phyloP scores from a whole-genome alignment of 2,113 vertebrate genomes.

The Burhinus oedicnemus region DNA sequence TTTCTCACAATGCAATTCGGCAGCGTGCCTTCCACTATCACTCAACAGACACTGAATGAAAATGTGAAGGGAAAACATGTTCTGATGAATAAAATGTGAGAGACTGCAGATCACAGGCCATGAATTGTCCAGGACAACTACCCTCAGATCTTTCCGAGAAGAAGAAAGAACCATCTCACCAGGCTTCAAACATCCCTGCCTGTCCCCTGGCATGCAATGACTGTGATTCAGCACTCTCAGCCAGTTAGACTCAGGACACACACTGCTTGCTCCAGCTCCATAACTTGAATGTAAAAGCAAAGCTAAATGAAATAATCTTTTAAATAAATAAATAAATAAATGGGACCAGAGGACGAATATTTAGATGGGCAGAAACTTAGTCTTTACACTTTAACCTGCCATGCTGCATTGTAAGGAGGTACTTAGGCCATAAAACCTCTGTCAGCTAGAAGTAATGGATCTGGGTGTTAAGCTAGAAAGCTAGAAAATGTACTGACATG shows the following conservation, averaged over 20 bases:
- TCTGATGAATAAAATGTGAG: not conserved
- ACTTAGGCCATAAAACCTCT: not conserved
- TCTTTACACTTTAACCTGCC: not conserved
- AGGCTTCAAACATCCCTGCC: not conserved
- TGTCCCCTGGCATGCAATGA: not conserved
- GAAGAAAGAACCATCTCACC: not conserved
- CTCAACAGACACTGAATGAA: not conserved
- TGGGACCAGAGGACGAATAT: not conserved
- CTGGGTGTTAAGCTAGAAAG: not conserved
- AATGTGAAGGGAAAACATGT: not conserved
- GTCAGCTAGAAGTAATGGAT: not conserved
- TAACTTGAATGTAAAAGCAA: not conserved
- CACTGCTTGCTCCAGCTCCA: accelerated
- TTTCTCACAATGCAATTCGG: not conserved
- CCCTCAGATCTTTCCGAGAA: not conserved
- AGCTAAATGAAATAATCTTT: not conserved
- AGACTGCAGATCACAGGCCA: not conserved
- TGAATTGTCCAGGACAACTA: not conserved
- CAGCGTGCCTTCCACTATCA: not conserved
- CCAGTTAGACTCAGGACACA: not conserved
- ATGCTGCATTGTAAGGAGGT: not conserved
- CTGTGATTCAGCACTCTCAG: not conserved
- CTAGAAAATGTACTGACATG: not conserved
- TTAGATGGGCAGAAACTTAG: not conserved
- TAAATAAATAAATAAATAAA: not conserved